phyloP scores from a whole-genome alignment of 2,113 vertebrate genomes.

The Dromiciops gliroides region DNA sequence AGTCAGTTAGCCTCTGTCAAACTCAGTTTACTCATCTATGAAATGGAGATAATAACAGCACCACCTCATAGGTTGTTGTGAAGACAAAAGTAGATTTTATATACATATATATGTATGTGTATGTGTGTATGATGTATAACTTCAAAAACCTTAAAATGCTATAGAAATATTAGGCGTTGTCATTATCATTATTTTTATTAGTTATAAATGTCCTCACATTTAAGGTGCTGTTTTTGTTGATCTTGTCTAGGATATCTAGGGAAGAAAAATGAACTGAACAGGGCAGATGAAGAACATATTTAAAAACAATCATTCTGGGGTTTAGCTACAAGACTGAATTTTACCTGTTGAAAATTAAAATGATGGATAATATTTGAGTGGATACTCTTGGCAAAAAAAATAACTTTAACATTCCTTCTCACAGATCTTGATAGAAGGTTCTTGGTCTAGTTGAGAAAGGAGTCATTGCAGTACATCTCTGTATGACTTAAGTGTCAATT shows the following conservation, averaged over 20 bases:
- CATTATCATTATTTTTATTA: neutral
- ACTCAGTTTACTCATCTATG: neutral
- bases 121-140: too few species aligned
- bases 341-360: conserved; percentile 57
- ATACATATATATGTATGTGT: too few species aligned
- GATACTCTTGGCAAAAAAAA: conserved; percentile 13
- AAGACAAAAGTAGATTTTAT: neutral
- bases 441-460: conserved; percentile 60
- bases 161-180: neutral
- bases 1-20: neutral
- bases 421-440: conserved; percentile 64
- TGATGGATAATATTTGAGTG: conserved; percentile 7
- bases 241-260: conserved; percentile 26
- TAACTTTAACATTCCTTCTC: conserved; percentile 45
- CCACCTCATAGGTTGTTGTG: neutral
- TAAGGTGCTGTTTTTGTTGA: conserved; percentile 33
- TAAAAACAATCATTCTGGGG: conserved; percentile 53
- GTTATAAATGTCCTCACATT: neutral
- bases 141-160: neutral
- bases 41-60: neutral
- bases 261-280: neutral
- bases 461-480: conserved; percentile 59
- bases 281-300: conserved; percentile 50
- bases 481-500: conserved; percentile 71
- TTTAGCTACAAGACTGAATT: conserved; percentile 50